A percentile compares a stretch with the other conserved stretches of the same genome.
Evolutionary conservation across 2,113 vertebrate genomes (phyloP).

Genomic region (Columbina picui): DNA sequence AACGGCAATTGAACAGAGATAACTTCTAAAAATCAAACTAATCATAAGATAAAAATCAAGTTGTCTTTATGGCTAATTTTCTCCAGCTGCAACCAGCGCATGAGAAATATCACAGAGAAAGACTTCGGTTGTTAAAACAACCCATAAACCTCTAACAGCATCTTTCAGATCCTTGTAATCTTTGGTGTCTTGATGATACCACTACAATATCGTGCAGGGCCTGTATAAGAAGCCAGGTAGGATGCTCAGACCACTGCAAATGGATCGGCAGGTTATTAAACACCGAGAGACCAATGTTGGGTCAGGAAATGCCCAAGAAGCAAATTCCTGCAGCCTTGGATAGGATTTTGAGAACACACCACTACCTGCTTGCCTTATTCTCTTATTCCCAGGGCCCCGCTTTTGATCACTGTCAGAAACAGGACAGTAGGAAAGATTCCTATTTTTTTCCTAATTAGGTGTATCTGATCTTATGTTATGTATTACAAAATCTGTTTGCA

Average conservation of each 20-base stretch:
- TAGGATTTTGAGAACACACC: background rate
- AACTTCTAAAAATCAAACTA: background rate
- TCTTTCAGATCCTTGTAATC: background rate
- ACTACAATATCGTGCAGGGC: background rate
- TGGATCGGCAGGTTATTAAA: background rate
- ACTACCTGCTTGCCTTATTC: background rate
- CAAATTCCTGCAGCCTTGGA: background rate
- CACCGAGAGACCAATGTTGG: background rate
- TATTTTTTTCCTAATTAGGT: background rate
- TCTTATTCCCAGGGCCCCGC: background rate
- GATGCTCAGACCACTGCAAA: background rate
- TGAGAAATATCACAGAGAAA: background rate
- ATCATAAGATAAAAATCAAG: background rate
- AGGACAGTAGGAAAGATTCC: background rate
- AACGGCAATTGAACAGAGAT: background rate
- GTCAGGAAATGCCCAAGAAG: background rate
- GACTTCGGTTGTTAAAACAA: background rate
- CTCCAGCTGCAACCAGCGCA: background rate
- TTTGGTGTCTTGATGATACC: background rate
- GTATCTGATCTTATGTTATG: background rate
- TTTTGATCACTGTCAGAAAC: background rate
- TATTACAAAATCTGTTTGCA: background rate
- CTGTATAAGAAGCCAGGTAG: background rate
- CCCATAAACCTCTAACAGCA: background rate
- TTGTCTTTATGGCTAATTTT: background rate